These are phyloP conservation scores for Drosophila busckii DNA, from an alignment of 1,140 invertebrate genomes.

Conservation along the genomic window DNA sequence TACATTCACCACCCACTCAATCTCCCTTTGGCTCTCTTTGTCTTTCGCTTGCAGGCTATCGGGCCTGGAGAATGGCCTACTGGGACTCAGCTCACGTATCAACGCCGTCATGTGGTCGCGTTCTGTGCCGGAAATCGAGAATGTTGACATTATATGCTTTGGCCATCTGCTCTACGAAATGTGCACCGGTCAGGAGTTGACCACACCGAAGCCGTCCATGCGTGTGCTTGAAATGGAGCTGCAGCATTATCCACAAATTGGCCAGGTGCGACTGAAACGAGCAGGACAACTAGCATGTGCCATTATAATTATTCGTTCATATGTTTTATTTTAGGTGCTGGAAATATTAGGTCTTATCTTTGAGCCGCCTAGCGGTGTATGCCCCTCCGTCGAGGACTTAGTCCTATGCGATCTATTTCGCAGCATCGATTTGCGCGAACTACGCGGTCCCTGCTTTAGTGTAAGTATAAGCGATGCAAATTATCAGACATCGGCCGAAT, in stretches of 20 bases:
- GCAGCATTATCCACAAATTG: slow-evolving; percentile 86
- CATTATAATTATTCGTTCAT: neutral
- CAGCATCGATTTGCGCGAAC: slow-evolving; percentile 91
- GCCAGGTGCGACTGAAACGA: slow-evolving; percentile 34
- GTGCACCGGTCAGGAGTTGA: slow-evolving; percentile 90
- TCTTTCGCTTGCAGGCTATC: slow-evolving; percentile 82
- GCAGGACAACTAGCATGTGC: neutral
- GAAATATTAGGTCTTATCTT: slow-evolving; percentile 91
- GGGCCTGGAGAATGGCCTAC: slow-evolving; percentile 90
- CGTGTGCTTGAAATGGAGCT: slow-evolving; percentile 86
- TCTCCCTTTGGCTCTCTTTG: slow-evolving; percentile 20
- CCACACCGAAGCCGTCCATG: slow-evolving; percentile 85
- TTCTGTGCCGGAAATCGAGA: slow-evolving; percentile 82
- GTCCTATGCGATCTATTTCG: slow-evolving; percentile 90
- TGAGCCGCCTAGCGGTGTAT: slow-evolving; percentile 82
- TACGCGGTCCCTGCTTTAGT: slow-evolving; percentile 84
- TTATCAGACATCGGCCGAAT: neutral
- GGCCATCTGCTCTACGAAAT: slow-evolving; percentile 93
- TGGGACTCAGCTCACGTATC: slow-evolving; percentile 87
- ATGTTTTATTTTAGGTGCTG: slow-evolving; percentile 81
- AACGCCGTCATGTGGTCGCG: slow-evolving; percentile 80
- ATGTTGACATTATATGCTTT: slow-evolving; percentile 87
- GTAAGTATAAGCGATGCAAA: slow-evolving; percentile 65
- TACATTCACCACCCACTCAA: slow-evolving; percentile 29
- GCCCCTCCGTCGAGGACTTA: slow-evolving; percentile 88